phyloP scores from a whole-genome alignment of 2,113 vertebrate species.

The Anolis carolinensis region DNA sequence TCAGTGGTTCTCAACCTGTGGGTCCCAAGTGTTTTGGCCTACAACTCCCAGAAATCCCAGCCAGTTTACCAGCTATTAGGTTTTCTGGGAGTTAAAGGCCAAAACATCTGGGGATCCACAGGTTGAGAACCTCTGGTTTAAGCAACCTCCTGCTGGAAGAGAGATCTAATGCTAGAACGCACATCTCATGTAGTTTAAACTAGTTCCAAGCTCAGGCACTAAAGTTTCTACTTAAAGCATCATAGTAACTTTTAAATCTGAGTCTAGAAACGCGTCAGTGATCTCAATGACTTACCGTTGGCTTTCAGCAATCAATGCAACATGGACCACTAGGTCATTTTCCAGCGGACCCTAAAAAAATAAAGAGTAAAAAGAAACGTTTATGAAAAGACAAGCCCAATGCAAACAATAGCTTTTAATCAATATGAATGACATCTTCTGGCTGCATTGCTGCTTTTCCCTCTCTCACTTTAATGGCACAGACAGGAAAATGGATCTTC shows the following conservation, averaged over 20 bases:
- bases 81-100: no score
- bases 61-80: no score
- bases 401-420: constrained; percentile 40
- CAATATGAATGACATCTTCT: constrained; percentile 29
- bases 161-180: not conserved
- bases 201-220: not conserved
- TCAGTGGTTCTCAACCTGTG: no score
- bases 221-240: not conserved
- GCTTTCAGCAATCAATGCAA: constrained; percentile 94
- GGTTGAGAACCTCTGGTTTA: no score
- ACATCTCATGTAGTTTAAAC: no score
- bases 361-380: constrained; percentile 27
- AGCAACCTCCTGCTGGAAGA: not conserved
- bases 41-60: no score
- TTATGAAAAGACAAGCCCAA: constrained; percentile 29
- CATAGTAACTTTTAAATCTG: not conserved
- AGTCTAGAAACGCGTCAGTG: fast-evolving
- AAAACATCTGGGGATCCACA: no score
- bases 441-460: not conserved
- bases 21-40: no score
- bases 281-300: constrained; percentile 84
- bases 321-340: constrained; percentile 93
- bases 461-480: constrained; percentile 37
- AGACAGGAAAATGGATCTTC: constrained; percentile 48
- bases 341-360: constrained; percentile 91